Evolutionary conservation across 1,140 invertebrate species (phyloP).

Genomic region (Ctenoplectra terminalis): DNA sequence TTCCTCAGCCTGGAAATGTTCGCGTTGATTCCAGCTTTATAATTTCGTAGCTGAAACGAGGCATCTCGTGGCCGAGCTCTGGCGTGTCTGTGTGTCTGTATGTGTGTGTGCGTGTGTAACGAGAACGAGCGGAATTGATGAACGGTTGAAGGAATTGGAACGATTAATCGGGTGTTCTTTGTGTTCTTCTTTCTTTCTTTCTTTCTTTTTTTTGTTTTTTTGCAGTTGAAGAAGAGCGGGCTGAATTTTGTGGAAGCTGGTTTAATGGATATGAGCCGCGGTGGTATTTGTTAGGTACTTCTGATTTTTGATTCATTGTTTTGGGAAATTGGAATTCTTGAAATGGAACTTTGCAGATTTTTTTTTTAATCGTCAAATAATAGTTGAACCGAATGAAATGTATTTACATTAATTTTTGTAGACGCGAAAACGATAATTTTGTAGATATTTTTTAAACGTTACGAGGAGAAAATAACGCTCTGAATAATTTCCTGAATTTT

Average conservation of each 20-base stretch:
- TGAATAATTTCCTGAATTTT: too few relatives aligned
- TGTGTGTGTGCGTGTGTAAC: background rate
- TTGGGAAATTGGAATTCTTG: too few relatives aligned
- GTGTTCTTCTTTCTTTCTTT: too few relatives aligned
- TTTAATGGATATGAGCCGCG: background rate
- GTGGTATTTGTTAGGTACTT: background rate
- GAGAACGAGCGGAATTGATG: background rate
- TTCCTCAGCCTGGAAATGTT: background rate
- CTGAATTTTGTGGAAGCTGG: background rate
- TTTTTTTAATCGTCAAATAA: too few relatives aligned
- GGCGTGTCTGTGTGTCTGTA: too few relatives aligned
- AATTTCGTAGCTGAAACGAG: slow-evolving; percentile 5
- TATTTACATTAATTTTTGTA: too few relatives aligned
- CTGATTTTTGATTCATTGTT: too few relatives aligned
- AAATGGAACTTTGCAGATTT: too few relatives aligned
- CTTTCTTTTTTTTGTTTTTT: background rate
- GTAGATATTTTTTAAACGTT: too few relatives aligned
- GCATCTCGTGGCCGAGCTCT: background rate
- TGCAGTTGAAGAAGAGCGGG: background rate
- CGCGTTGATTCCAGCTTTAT: slow-evolving; percentile 29
- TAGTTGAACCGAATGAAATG: too few relatives aligned
- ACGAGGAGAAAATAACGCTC: too few relatives aligned
- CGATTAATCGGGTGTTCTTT: slow-evolving; percentile 9
- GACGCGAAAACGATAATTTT: too few relatives aligned
- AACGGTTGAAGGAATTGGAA: slow-evolving; percentile 1